Percentiles rank a stretch among this genome's conserved stretches.
Conservation (phyloP, 1,140 invertebrate species). For the Brachionus sp. region DNA sequence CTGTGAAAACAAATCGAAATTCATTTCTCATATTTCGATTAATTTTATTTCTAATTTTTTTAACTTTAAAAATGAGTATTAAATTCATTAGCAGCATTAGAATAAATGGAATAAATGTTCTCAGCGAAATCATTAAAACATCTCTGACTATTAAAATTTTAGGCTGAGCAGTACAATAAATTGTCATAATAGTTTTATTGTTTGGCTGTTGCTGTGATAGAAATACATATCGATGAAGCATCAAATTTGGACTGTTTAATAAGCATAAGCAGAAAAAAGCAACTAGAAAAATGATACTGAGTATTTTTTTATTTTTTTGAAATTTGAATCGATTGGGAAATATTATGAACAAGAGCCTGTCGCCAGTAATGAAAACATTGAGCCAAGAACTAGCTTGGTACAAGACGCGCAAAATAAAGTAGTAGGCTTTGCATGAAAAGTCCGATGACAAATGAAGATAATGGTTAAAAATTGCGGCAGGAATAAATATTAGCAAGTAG, state of each 20-base stretch:
- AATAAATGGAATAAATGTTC: neutral
- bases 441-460: neutral
- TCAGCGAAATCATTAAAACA: neutral
- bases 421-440: neutral
- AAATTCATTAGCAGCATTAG: neutral
- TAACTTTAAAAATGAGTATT: neutral
- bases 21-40: neutral
- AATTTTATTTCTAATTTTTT: neutral
- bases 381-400: conserved; percentile 12
- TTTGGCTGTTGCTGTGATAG: neutral
- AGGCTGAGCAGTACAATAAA: neutral
- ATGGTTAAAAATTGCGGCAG: neutral
- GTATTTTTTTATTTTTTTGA: conserved; percentile 1
- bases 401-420: neutral
- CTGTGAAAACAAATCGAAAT: neutral
- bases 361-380: neutral
- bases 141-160: neutral
- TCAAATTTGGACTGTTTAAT: neutral
- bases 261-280: neutral
- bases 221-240: neutral
- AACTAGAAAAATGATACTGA: neutral
- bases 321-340: neutral
- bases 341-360: neutral
- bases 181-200: neutral
- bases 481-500: neutral